Evolutionary conservation across 2,888 invertebrate genomes (phyloP).

Genomic region (Patella pellucida): DNA sequence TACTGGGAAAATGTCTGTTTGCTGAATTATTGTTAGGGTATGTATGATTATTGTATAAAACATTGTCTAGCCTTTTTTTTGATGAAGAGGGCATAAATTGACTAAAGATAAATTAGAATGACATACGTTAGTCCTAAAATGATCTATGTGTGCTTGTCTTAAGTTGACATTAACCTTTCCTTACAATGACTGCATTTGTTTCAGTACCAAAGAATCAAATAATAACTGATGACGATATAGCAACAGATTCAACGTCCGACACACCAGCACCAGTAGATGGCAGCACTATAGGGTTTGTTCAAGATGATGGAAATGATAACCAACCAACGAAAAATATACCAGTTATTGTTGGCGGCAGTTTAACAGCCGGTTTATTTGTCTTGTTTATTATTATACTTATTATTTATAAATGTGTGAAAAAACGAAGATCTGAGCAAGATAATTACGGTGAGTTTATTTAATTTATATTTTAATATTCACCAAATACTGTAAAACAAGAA

Average conservation of each 20-base stretch:
- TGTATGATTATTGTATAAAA: no score
- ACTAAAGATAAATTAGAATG: no score
- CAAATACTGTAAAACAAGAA: no score
- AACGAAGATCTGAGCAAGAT: constrained; percentile 22
- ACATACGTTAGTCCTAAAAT: no score
- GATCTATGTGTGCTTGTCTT: no score
- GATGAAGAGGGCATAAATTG: no score
- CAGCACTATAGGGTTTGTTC: neutral
- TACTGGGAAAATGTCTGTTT: no score
- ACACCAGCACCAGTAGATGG: neutral
- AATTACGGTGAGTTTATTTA: constrained; percentile 25
- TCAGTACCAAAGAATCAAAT: constrained; percentile 15
- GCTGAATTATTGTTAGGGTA: no score
- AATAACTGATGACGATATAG: neutral
- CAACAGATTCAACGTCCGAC: constrained; percentile 14
- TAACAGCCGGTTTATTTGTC: constrained; percentile 28
- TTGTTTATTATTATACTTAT: constrained; percentile 27
- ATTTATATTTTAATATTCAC: no score
- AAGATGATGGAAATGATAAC: constrained; percentile 12
- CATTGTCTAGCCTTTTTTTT: no score
- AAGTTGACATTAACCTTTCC: neutral
- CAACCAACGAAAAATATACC: constrained; percentile 23
- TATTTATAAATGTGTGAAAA: constrained; percentile 30
- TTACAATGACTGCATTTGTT: constrained; percentile 8
- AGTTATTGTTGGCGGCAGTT: constrained; percentile 30